Conservation (phyloP, 2,888 invertebrate genomes). For the Exocentrus adspersus region DNA sequence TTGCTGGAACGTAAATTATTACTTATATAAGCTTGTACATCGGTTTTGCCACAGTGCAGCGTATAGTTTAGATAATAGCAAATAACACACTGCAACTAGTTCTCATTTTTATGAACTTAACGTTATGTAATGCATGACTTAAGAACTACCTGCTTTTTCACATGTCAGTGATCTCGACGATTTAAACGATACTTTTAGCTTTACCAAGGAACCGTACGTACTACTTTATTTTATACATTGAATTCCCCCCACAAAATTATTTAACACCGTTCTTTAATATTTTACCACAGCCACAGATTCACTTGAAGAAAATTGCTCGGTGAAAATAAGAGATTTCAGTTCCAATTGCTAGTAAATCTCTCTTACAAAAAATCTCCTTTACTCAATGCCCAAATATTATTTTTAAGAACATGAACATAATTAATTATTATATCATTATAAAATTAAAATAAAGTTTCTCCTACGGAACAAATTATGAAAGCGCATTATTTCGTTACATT, state of each 20-base stretch:
- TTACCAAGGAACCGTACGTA: not conserved
- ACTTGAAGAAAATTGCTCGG: not conserved
- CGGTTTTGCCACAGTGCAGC: slow-evolving; percentile 7
- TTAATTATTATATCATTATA: too few relatives aligned
- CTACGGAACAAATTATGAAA: slow-evolving; percentile 13
- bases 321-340: too few relatives aligned
- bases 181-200: not conserved
- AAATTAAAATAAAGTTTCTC: too few relatives aligned
- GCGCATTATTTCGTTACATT: slow-evolving; percentile 20
- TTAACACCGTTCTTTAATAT: not conserved
- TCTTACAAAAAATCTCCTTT: too few relatives aligned
- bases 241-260: not conserved
- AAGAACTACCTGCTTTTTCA: slow-evolving; percentile 8
- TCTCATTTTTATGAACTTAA: slow-evolving; percentile 11
- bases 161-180: slow-evolving; percentile 3
- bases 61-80: slow-evolving; percentile 15
- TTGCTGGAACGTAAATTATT: slow-evolving; percentile 32
- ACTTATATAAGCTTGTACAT: slow-evolving; percentile 12
- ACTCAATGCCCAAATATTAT: too few relatives aligned
- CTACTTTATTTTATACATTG: not conserved
- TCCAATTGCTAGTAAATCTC: too few relatives aligned
- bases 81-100: slow-evolving; percentile 18
- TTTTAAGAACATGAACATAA: too few relatives aligned
- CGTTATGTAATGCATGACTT: slow-evolving; percentile 15
- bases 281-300: not conserved